phyloP scores from a whole-genome alignment of 2,113 vertebrate genomes.

The Thalassarche chlororhynchos region DNA sequence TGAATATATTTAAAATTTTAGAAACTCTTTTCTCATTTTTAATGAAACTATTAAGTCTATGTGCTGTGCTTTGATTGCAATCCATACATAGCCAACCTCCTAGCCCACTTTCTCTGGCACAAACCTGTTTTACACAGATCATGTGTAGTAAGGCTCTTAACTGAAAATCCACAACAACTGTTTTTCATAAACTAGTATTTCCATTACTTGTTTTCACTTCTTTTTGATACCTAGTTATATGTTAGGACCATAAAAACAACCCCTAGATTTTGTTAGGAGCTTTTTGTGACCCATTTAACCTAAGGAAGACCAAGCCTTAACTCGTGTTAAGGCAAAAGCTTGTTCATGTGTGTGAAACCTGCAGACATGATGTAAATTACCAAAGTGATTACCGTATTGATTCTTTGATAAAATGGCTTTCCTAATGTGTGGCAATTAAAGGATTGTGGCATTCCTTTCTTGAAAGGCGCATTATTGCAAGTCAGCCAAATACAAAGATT shows the following conservation, averaged over 20 bases:
- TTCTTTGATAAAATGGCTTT: background rate
- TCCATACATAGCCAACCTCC: background rate
- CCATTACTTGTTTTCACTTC: background rate
- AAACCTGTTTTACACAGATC: background rate
- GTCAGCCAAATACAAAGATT: background rate
- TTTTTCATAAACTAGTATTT: background rate
- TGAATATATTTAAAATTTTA: background rate
- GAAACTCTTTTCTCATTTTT: background rate
- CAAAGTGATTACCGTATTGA: background rate
- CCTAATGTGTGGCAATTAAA: background rate
- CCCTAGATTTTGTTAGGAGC: background rate
- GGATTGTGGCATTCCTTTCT: background rate
- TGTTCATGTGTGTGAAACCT: background rate
- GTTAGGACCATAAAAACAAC: background rate
- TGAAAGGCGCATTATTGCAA: background rate
- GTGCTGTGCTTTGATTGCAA: background rate
- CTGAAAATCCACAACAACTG: background rate
- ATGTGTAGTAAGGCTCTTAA: accelerated
- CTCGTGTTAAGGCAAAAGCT: background rate
- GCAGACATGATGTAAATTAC: background rate
- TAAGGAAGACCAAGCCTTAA: background rate
- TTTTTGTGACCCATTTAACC: background rate
- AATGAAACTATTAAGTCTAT: accelerated
- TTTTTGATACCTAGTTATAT: background rate
- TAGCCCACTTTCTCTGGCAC: too few relatives aligned